phyloP scores from a whole-genome alignment of 2,113 vertebrate species.

The Sorex araneus region DNA sequence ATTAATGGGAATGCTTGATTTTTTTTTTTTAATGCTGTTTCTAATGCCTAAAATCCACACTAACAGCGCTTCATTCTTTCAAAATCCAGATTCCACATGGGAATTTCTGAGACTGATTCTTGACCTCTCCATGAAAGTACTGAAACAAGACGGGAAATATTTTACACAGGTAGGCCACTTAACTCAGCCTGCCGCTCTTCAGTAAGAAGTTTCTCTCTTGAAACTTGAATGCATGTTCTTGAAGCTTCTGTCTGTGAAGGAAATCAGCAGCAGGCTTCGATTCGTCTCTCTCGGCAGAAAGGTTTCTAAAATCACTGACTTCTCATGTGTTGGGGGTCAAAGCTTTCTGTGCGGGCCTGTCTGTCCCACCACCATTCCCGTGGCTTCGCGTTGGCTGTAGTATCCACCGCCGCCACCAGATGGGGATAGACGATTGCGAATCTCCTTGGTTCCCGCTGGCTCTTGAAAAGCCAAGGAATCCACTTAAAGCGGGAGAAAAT shows the following conservation, averaged over 20 bases:
- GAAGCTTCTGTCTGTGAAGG: background rate
- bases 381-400: slow-evolving; percentile 54
- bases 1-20: slow-evolving; percentile 4
- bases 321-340: background rate
- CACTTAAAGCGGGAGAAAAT: background rate
- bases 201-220: slow-evolving; percentile 23
- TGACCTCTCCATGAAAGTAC: slow-evolving; percentile 97
- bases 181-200: background rate
- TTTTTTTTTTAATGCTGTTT: slow-evolving; percentile 35
- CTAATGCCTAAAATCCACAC: background rate
- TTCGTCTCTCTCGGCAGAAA: slow-evolving; percentile 12
- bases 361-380: background rate
- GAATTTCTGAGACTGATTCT: slow-evolving; percentile 98
- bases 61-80: slow-evolving; percentile 27
- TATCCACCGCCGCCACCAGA: slow-evolving; percentile 79
- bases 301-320: background rate
- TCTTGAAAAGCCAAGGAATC: background rate
- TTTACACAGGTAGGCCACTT: slow-evolving; percentile 94
- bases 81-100: slow-evolving; percentile 95
- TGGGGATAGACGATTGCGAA: slow-evolving; percentile 76
- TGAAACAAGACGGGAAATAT: slow-evolving; percentile 97
- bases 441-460: background rate
- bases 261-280: background rate
- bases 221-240: slow-evolving; percentile 13
- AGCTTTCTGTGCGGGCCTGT: background rate